Base-by-base conservation (phyloP, 2,113 vertebrate species). In the Pedionomus torquatus region DNA sequence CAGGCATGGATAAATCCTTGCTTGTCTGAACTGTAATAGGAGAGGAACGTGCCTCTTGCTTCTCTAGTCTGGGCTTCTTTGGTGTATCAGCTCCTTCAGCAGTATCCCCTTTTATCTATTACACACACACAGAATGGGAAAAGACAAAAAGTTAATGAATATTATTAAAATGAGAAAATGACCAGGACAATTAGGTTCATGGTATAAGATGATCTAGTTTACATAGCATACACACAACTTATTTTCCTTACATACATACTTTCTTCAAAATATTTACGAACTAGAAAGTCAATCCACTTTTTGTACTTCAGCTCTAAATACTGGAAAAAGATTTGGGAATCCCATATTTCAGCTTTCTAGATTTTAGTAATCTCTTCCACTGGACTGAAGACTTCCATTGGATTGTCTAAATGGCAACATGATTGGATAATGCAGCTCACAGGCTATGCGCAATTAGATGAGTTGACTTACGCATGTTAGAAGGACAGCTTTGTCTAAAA, bases 1-100 rank as follows among this genome's bases (percentile, higher is more conserved):
- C 99, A 30, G 99, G 95, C 90, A 99, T 97, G 33, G 98, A 89
- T 48, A 99, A 98, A 93, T 99, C 99, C 95, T 99, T 99, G 97
- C 98, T 99, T 0, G 98, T 98, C 88, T 99, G 99, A 89, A 99
- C 98, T 0, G 99, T 99, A 60, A 99, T 98, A 5, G 99, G 99
- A 51, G 99, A 99, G 1, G 99, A 98, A 13, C 98, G 99, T 87
- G 98, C 98, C 61, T 99, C 99, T 80, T 98, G 97, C 85, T 99
- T 99, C 94, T 99, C 99, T 76, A 99, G 77, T 60, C 99, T 98
- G 51, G 99, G 98, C 90, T 99, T 99, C 97, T 99, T 99, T 13
- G 99, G 98, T 33, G 98, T 95, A 54, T 99, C 99, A 52, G 90
- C 58, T 93, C 92, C 98, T 82, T 99, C 99, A 46, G 61, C 24